A percentile compares a stretch with the other conserved stretches of the same genome.
These are phyloP conservation scores for Drosophila subquinaria DNA, from an alignment of 2,888 invertebrate genomes.

Conservation along the genomic window DNA sequence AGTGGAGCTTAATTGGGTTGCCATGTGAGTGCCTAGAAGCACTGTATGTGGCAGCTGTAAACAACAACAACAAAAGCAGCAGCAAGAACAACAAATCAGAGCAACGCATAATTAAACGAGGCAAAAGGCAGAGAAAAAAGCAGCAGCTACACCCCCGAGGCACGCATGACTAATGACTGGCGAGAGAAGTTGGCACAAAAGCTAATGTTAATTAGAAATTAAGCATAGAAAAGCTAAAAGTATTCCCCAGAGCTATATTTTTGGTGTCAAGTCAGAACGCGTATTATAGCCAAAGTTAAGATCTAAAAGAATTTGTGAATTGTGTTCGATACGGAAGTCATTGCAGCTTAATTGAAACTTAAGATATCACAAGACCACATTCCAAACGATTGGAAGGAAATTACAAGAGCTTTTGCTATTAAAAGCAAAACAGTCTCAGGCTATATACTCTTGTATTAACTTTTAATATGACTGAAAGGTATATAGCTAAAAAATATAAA, in stretches of 20 bases:
- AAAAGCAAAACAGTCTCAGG: neutral
- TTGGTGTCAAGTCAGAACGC: conserved; percentile 1
- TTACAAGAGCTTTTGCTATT: neutral
- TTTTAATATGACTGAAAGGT: neutral
- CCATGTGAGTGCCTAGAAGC: conserved; percentile 38
- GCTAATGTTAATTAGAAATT: conserved; percentile 69
- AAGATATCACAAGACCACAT: conserved; percentile 1
- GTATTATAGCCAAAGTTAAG: conserved; percentile 5
- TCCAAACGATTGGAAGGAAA: neutral
- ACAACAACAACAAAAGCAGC: conserved; percentile 22
- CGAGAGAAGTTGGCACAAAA: conserved; percentile 39
- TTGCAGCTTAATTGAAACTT: conserved; percentile 7
- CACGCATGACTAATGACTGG: conserved; percentile 59
- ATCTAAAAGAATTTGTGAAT: conserved; percentile 4
- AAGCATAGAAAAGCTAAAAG: conserved; percentile 36
- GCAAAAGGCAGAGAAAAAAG: conserved; percentile 18
- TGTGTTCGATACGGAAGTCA: conserved; percentile 13
- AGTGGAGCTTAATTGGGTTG: conserved; percentile 68
- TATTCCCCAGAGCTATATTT: conserved; percentile 20
- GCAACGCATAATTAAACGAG: conserved; percentile 54
- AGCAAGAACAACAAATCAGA: conserved; percentile 46
- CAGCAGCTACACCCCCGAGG: conserved; percentile 24
- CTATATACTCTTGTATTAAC: neutral
- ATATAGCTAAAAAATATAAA: neutral
- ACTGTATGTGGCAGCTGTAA: conserved; percentile 27